These are phyloP conservation scores for Crax fasciolata DNA, from an alignment of 2,797 vertebrate species.

Conservation along the genomic window DNA sequence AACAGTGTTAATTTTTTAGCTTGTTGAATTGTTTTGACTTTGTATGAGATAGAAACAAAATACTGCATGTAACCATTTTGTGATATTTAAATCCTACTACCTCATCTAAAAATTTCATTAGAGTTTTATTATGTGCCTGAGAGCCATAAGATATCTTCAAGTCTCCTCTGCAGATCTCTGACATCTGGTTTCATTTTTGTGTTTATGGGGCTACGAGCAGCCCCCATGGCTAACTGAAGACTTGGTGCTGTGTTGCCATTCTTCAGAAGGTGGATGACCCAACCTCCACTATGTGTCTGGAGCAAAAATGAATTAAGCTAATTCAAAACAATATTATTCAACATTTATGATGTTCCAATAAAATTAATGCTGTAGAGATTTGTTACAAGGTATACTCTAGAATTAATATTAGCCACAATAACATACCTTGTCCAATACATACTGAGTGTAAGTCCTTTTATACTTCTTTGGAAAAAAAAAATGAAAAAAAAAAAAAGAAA, in stretches of 20 bases:
- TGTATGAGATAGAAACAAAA: neutral
- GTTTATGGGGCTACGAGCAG: neutral
- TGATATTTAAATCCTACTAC: neutral
- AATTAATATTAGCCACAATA: neutral
- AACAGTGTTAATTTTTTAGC: neutral
- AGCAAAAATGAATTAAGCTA: neutral
- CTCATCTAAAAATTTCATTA: neutral
- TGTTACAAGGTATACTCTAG: neutral
- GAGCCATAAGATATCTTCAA: neutral
- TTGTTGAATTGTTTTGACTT: neutral
- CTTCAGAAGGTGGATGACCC: neutral
- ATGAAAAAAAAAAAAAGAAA: neutral
- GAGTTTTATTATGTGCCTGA: slow-evolving; percentile 48
- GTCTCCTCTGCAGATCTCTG: slow-evolving; percentile 10
- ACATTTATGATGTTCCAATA: neutral
- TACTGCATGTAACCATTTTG: neutral
- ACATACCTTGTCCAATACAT: neutral
- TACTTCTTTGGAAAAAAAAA: neutral
- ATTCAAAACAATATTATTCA: neutral
- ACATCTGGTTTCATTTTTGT: slow-evolving; percentile 46
- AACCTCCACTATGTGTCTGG: neutral
- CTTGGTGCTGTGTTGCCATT: neutral
- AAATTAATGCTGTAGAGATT: neutral
- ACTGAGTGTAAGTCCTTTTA: neutral
- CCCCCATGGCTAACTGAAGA: neutral